Conservation (phyloP, 2,888 invertebrate genomes). For the Sepiola atlantica region DNA sequence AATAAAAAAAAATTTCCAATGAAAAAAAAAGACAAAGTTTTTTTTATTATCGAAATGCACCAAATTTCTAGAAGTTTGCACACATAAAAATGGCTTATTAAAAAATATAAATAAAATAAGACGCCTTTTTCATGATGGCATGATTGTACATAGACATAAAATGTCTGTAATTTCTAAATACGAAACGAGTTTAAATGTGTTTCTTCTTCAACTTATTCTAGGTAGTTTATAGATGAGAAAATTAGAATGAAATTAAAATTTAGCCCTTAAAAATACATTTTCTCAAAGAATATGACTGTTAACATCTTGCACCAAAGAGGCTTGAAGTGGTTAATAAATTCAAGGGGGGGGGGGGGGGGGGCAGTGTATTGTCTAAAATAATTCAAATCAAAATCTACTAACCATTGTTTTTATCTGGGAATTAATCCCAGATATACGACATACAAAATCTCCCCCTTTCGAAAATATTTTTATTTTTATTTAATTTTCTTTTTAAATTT, state of each 20-base stretch:
- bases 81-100: too few relatives aligned
- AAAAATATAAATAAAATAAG: too few relatives aligned
- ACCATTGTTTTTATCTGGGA: neutral
- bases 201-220: too few relatives aligned
- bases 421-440: neutral
- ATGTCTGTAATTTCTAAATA: too few relatives aligned
- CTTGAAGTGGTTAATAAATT: neutral
- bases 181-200: too few relatives aligned
- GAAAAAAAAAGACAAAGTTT: too few relatives aligned
- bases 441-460: neutral
- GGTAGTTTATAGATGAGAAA: neutral
- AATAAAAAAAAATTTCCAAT: too few relatives aligned
- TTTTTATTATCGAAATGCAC: too few relatives aligned
- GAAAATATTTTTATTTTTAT: neutral
- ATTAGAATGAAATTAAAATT: neutral
- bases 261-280: neutral
- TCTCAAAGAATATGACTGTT: neutral
- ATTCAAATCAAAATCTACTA: neutral
- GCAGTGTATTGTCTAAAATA: neutral
- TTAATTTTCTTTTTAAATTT: neutral
- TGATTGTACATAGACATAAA: too few relatives aligned
- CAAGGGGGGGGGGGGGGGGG: neutral
- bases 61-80: too few relatives aligned
- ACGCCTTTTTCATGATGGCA: too few relatives aligned
- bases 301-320: neutral